These are phyloP conservation scores for Acrocyrtus sp. DNA, from an alignment of 2,888 invertebrate genomes.

Conservation along the genomic window DNA sequence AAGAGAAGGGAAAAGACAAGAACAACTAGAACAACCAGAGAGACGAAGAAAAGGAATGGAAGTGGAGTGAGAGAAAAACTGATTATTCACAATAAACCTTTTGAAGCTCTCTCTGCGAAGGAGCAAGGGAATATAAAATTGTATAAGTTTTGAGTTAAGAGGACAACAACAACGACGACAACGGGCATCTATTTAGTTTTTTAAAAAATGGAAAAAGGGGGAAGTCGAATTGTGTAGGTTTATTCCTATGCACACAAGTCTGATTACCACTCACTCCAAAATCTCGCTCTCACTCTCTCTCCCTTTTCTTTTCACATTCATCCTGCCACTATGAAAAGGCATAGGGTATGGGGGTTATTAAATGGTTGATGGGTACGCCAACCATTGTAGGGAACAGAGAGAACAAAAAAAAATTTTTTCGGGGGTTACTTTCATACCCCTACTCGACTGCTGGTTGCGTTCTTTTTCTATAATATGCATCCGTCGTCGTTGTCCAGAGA, in stretches of 20 bases:
- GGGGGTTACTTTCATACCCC: background rate
- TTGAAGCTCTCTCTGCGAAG: background rate
- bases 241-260: background rate
- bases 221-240: constrained; percentile 2
- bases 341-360: background rate
- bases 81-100: background rate
- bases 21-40: background rate
- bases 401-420: background rate
- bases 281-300: constrained; percentile 1
- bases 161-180: too few species aligned
- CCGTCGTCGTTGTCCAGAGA: background rate
- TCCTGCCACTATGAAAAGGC: background rate
- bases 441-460: too few species aligned
- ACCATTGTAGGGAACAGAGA: background rate
- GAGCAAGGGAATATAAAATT: constrained; percentile 15
- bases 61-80: constrained; percentile 7
- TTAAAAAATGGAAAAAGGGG: too few species aligned
- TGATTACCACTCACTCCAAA: background rate
- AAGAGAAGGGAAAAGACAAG: constrained; percentile 5
- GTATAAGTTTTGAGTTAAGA: too few species aligned
- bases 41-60: background rate
- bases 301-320: constrained; percentile 22
- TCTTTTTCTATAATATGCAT: background rate
- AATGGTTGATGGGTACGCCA: constrained; percentile 16
- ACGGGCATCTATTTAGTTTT: too few species aligned